Percentiles rank a stretch among this genome's conserved stretches.
Conservation (phyloP, 2,797 vertebrate genomes). For the Sebastiscus albofasciatus region DNA sequence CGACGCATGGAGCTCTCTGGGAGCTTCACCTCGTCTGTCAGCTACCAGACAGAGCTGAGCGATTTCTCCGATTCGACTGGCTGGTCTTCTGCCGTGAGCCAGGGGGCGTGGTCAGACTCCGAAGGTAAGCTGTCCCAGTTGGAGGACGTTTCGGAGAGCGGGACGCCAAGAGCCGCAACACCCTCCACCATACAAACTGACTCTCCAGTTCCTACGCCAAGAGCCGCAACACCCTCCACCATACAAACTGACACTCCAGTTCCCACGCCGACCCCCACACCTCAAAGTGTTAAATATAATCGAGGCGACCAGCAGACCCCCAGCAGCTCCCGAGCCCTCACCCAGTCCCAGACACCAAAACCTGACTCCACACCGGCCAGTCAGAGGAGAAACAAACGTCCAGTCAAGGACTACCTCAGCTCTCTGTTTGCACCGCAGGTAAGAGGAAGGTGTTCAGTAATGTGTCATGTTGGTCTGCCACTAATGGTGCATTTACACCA, state of each 20-base stretch:
- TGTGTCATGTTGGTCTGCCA: neutral
- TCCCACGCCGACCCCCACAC: rapidly evolving
- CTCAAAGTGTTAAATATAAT: neutral
- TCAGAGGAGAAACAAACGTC: conserved; percentile 13
- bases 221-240: neutral
- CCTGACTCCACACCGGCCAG: rapidly evolving
- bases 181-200: neutral
- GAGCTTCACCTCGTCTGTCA: conserved; percentile 86
- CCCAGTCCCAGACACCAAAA: neutral
- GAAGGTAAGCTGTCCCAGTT: neutral
- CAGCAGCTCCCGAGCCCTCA: neutral
- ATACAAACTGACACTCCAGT: rapidly evolving
- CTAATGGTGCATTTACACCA: rapidly evolving
- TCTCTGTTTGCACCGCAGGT: conserved; percentile 61
- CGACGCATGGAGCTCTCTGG: conserved; percentile 63
- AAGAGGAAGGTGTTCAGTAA: neutral
- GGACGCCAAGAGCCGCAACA: neutral
- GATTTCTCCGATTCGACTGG: conserved; percentile 18
- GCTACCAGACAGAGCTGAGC: conserved; percentile 74
- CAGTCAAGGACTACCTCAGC: conserved; percentile 31
- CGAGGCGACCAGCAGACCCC: neutral
- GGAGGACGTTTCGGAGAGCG: rapidly evolving
- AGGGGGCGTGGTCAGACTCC: conserved; percentile 43
- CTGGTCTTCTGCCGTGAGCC: conserved; percentile 40
- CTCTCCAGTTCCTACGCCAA: rapidly evolving